Conservation (phyloP, 2,888 invertebrate genomes). For the Idaea aversata region DNA sequence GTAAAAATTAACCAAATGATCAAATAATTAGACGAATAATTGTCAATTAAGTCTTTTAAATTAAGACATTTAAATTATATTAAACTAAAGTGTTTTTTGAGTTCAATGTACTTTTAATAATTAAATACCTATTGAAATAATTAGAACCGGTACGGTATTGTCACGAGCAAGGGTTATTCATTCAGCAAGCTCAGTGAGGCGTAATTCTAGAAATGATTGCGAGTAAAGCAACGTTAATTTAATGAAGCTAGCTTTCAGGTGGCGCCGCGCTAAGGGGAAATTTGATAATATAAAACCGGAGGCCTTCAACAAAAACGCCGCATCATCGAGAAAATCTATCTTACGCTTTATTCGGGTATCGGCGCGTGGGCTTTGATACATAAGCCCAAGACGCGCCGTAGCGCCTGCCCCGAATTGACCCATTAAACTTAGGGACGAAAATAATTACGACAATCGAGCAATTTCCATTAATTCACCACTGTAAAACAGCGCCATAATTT, state of each 20-base stretch:
- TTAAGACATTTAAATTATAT: too few relatives aligned
- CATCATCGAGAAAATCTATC: conserved; percentile 50
- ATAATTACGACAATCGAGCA: background rate
- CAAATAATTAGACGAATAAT: too few relatives aligned
- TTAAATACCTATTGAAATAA: background rate
- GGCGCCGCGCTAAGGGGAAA: conserved; percentile 47
- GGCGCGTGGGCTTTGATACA: background rate
- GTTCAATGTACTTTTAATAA: background rate
- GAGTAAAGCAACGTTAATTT: conserved; percentile 32
- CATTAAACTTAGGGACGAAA: conserved; percentile 7
- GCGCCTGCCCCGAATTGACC: conserved; percentile 16
- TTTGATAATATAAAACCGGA: conserved; percentile 50
- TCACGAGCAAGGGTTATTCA: background rate
- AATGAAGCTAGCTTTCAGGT: conserved; percentile 43
- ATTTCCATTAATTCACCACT: too few relatives aligned
- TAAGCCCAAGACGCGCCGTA: conserved; percentile 2
- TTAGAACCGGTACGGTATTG: background rate
- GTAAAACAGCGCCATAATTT: too few relatives aligned
- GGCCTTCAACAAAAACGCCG: conserved; percentile 42
- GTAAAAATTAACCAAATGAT: too few relatives aligned
- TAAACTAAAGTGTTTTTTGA: background rate
- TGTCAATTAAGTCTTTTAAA: too few relatives aligned
- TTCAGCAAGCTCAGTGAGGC: background rate
- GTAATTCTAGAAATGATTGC: background rate
- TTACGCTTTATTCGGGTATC: conserved; percentile 41